These are phyloP conservation scores for Limosa lapponica DNA, from an alignment of 2,797 vertebrate species.

Conservation along the genomic window DNA sequence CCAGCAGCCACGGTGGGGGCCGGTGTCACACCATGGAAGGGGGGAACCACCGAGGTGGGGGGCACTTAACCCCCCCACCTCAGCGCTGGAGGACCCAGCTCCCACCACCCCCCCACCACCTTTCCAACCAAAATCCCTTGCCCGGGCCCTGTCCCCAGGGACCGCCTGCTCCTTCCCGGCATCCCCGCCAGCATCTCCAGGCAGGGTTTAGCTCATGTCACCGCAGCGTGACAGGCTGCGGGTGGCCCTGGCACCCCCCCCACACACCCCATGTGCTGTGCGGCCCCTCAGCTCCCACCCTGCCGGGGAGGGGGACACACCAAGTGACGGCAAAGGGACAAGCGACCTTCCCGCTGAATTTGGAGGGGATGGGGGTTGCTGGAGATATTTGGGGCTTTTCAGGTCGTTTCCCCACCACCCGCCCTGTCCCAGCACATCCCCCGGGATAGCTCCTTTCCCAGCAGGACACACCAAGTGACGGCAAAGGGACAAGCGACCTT, in stretches of 20 bases:
- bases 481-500: no score
- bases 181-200: neutral
- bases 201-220: neutral
- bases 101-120: fast-evolving
- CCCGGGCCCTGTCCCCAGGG: no score
- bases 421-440: neutral
- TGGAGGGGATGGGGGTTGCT: neutral
- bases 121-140: fast-evolving
- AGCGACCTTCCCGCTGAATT: neutral
- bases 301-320: no score
- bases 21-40: fast-evolving
- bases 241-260: neutral
- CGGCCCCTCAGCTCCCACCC: neutral
- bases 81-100: fast-evolving
- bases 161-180: conserved; percentile 12
- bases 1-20: neutral
- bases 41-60: neutral
- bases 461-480: no score
- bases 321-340: fast-evolving
- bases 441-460: neutral
- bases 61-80: neutral
- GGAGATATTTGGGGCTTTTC: neutral
- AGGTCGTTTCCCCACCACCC: neutral
- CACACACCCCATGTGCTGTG: fast-evolving
- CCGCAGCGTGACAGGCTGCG: neutral